phyloP scores from a whole-genome alignment of 1,140 invertebrate species.

The Bombus affinis region DNA sequence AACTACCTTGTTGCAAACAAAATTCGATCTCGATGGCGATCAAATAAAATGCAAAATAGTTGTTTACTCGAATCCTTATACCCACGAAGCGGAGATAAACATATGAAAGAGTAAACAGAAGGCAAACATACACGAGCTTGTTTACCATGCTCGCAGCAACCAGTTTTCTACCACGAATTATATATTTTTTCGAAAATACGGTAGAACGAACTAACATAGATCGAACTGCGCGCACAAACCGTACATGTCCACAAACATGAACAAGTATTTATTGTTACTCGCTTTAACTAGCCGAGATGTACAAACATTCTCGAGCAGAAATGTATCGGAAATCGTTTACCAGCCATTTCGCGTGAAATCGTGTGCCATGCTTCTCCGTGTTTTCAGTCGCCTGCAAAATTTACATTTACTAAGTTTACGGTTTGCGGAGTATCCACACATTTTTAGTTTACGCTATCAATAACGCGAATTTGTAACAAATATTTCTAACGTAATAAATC shows the following conservation, averaged over 20 bases:
- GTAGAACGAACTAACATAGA: not conserved
- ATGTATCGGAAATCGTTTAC: not conserved
- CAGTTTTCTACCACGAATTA: not conserved
- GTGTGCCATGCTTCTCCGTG: not conserved
- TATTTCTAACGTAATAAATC: too few relatives aligned
- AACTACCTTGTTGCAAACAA: not conserved
- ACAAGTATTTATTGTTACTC: not conserved
- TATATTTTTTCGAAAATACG: not conserved
- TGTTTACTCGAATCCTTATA: not conserved
- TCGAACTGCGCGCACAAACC: too few relatives aligned
- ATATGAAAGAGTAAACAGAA: not conserved
- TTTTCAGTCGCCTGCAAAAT: not conserved
- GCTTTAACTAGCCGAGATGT: not conserved
- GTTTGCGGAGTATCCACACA: too few relatives aligned
- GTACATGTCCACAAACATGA: not conserved
- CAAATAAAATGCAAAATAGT: not conserved
- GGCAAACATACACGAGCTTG: not conserved
- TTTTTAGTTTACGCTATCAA: not conserved
- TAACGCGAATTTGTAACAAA: not conserved
- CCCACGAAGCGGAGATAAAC: not conserved
- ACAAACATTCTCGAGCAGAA: not conserved
- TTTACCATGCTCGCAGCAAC: not conserved
- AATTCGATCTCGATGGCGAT: not conserved
- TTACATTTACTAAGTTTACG: not conserved
- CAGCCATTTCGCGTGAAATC: not conserved